Evolutionary conservation across 2,113 vertebrate species (phyloP).

Genomic region (Polypterus bichir): DNA sequence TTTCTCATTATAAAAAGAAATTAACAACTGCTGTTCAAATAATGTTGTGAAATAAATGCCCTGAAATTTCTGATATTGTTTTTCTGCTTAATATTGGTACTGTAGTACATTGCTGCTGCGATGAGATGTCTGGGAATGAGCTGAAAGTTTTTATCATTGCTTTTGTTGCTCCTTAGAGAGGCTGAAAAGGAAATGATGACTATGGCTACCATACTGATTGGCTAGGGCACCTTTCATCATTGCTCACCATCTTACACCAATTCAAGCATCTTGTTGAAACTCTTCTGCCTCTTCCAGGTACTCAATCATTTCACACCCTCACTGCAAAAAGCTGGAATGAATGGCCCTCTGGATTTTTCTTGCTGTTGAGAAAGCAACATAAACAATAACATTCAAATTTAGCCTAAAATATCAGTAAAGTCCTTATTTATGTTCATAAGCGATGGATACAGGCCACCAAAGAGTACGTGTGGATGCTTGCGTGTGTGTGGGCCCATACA

Average conservation of each 20-base stretch:
- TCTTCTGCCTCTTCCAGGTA: no score
- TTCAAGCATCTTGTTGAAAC: no score
- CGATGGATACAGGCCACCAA: no score
- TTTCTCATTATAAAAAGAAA: conserved; percentile 23
- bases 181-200: conserved; percentile 13
- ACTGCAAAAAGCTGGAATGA: conserved; percentile 51
- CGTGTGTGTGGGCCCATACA: no score
- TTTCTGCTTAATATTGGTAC: conserved; percentile 17
- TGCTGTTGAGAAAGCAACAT: conserved; percentile 34
- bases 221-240: conserved; percentile 24
- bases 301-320: conserved; percentile 33
- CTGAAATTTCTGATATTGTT: conserved; percentile 10
- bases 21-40: conserved; percentile 18
- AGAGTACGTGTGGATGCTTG: no score
- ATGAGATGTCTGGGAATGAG: no score
- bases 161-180: not conserved
- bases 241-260: conserved; percentile 9
- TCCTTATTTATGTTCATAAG: no score
- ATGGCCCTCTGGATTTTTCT: conserved; percentile 41
- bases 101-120: not conserved
- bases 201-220: conserved; percentile 19
- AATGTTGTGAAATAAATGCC: conserved; percentile 8
- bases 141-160: no score
- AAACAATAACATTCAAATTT: no score
- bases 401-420: no score